Conservation (phyloP, 2,797 vertebrate genomes). For the Chaetodon trifasciatus region DNA sequence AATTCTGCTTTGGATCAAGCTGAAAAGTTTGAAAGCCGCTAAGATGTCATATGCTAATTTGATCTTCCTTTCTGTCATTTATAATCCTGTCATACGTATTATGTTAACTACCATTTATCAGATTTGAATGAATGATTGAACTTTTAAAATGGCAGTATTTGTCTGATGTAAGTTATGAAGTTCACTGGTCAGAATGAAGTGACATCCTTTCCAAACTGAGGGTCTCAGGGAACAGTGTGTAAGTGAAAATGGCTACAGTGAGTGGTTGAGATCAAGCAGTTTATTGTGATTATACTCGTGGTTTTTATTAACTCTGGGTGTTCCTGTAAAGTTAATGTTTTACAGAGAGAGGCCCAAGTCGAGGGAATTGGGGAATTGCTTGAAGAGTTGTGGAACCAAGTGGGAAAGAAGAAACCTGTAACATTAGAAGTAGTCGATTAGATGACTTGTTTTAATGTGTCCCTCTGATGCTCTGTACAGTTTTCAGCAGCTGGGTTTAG, state of each 20-base stretch:
- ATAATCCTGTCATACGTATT: background rate
- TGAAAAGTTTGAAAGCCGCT: too few relatives aligned
- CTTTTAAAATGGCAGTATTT: background rate
- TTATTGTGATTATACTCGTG: background rate
- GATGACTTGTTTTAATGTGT: slow-evolving; percentile 30
- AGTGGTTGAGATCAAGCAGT: background rate
- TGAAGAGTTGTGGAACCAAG: slow-evolving; percentile 4
- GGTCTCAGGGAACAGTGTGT: background rate
- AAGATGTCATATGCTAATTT: background rate
- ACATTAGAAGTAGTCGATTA: slow-evolving; percentile 25
- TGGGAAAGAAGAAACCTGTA: slow-evolving; percentile 30
- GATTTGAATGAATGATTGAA: background rate
- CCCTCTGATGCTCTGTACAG: slow-evolving; percentile 1
- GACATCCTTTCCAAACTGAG: background rate
- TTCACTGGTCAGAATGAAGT: background rate
- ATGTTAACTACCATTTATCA: background rate
- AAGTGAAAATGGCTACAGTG: background rate
- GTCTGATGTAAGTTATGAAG: background rate
- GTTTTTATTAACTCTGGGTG: slow-evolving; percentile 9
- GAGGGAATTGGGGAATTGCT: slow-evolving; percentile 13
- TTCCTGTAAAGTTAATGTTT: slow-evolving; percentile 14
- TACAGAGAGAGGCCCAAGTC: background rate
- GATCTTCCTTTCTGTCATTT: background rate
- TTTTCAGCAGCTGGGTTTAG: slow-evolving; percentile 18
- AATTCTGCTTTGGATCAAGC: too few relatives aligned